These are phyloP conservation scores for Cotesia typhae DNA, from an alignment of 1,140 invertebrate species.

Conservation along the genomic window DNA sequence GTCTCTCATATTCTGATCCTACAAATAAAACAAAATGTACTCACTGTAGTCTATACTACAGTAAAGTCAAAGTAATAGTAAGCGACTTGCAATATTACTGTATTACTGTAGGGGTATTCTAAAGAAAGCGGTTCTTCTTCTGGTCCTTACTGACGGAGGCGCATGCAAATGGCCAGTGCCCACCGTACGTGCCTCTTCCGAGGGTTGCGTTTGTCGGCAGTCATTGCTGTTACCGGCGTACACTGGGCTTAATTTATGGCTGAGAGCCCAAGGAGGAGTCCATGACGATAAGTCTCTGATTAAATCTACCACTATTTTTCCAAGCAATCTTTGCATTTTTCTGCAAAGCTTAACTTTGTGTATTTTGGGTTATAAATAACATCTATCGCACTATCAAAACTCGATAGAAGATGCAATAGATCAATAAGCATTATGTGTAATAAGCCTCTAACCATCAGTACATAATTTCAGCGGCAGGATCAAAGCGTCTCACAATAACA, in stretches of 20 bases:
- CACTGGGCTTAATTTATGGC: constrained; percentile 40
- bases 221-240: constrained; percentile 23
- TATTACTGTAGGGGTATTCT: not conserved
- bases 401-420: no score
- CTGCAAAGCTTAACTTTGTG: not conserved
- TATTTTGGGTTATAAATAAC: no score
- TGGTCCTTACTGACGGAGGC: constrained; percentile 20
- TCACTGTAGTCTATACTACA: no score
- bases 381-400: no score
- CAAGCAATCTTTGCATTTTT: not conserved
- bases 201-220: constrained; percentile 41
- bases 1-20: constrained; percentile 39
- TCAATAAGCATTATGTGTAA: no score
- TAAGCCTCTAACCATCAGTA: no score
- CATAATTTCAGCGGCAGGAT: constrained; percentile 5
- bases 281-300: constrained; percentile 27
- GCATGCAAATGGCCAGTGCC: constrained; percentile 39
- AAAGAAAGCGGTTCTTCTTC: not conserved
- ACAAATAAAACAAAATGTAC: constrained; percentile 4
- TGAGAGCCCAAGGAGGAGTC: constrained; percentile 36
- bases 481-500: constrained; percentile 4
- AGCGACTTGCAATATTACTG: not conserved
- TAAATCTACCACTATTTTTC: constrained; percentile 9
- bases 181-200: constrained; percentile 38
- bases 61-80: not conserved